A percentile compares a stretch with the other conserved stretches of the same genome.
Conservation (phyloP, 2,888 invertebrate genomes). For the Synanthedon myopaeformis region DNA sequence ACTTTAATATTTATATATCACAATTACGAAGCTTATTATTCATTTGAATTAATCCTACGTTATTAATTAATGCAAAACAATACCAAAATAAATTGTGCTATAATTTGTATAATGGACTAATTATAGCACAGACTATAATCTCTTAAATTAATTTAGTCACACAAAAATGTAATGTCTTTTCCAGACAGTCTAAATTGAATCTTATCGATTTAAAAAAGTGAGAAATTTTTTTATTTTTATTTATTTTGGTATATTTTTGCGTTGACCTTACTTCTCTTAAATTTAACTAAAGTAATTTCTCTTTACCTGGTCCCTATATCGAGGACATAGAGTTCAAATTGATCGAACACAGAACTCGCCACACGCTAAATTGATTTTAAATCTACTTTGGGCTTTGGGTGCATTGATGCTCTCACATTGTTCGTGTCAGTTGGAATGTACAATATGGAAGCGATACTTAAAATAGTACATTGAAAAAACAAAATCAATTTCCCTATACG, state of each 20-base stretch:
- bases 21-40: neutral
- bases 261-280: neutral
- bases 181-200: too few relatives aligned
- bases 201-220: neutral
- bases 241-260: neutral
- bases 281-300: constrained; percentile 5
- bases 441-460: neutral
- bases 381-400: constrained; percentile 30
- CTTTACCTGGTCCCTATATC: constrained; percentile 8
- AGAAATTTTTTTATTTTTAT: too few relatives aligned
- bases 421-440: neutral
- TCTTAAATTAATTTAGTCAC: too few relatives aligned
- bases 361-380: constrained; percentile 36
- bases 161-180: too few relatives aligned
- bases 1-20: neutral
- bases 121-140: too few relatives aligned
- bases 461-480: too few relatives aligned
- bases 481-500: too few relatives aligned
- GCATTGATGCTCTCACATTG: constrained; percentile 17
- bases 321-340: constrained; percentile 3
- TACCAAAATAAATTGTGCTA: neutral
- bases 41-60: neutral
- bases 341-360: constrained; percentile 18
- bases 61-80: neutral
- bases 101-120: too few relatives aligned